phyloP scores from a whole-genome alignment of 2,888 invertebrate species.

The Epinotia demarniana region DNA sequence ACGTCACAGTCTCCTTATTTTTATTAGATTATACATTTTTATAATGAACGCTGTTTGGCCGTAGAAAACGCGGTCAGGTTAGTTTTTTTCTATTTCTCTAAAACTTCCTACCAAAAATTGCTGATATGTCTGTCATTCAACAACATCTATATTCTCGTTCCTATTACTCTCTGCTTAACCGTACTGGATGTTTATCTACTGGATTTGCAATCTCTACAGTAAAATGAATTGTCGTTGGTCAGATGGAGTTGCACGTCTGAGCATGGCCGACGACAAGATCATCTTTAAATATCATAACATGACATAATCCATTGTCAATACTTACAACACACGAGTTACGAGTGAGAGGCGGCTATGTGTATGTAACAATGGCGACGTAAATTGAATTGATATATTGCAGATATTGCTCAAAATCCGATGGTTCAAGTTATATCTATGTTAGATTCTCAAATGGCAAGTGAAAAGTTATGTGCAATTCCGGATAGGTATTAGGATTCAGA shows the following conservation, averaged over 20 bases:
- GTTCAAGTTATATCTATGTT: neutral
- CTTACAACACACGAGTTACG: neutral
- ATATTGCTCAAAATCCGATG: neutral
- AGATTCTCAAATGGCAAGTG: neutral
- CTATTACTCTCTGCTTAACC: no score
- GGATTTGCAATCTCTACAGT: neutral
- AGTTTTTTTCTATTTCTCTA: no score
- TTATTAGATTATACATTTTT: no score
- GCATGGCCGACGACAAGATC: neutral
- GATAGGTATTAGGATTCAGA: no score
- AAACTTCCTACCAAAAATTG: no score
- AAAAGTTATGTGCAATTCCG: no score
- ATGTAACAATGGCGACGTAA: neutral
- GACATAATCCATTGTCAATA: slow-evolving; percentile 22
- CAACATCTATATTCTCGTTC: no score
- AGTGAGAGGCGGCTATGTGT: neutral
- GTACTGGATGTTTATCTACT: no score
- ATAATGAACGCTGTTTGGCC: no score
- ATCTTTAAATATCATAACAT: neutral
- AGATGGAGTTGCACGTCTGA: neutral
- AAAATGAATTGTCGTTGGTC: neutral
- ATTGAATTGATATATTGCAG: neutral
- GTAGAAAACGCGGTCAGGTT: no score
- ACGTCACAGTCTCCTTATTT: no score
- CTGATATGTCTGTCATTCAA: no score